phyloP scores from a whole-genome alignment of 2,888 invertebrate species.

The Pinctada fucata region DNA sequence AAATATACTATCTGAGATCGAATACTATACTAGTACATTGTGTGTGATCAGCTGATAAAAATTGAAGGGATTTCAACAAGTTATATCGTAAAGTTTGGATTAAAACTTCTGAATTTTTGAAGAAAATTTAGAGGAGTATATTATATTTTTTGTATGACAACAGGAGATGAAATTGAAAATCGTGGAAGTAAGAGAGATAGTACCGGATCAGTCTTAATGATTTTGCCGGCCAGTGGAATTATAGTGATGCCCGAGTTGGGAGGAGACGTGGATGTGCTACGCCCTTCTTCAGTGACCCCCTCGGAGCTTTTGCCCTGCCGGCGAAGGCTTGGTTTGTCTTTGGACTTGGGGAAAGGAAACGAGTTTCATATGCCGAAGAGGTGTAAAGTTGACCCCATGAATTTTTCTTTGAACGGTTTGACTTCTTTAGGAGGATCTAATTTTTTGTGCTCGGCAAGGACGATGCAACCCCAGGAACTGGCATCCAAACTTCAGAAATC shows the following conservation, averaged over 20 bases:
- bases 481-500: slow-evolving; percentile 58
- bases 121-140: no score
- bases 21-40: no score
- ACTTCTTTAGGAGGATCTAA: slow-evolving; percentile 30
- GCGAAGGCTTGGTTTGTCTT: slow-evolving; percentile 48
- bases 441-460: slow-evolving; percentile 42
- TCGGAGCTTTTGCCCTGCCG: slow-evolving; percentile 35
- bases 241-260: slow-evolving; percentile 67
- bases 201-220: background rate
- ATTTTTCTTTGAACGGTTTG: slow-evolving; percentile 45
- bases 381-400: slow-evolving; percentile 63
- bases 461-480: slow-evolving; percentile 63
- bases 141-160: no score
- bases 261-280: slow-evolving; percentile 65
- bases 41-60: background rate
- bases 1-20: background rate
- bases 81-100: background rate
- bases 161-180: no score
- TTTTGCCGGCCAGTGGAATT: background rate
- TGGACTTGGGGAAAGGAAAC: slow-evolving; percentile 50
- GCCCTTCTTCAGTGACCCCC: slow-evolving; percentile 51
- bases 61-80: background rate
- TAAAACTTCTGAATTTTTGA: background rate
- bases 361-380: slow-evolving; percentile 55
- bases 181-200: no score